A percentile compares a stretch with the other conserved stretches of the same genome.
phyloP scores from a whole-genome alignment of 2,888 invertebrate genomes.

The Rapana venosa region DNA sequence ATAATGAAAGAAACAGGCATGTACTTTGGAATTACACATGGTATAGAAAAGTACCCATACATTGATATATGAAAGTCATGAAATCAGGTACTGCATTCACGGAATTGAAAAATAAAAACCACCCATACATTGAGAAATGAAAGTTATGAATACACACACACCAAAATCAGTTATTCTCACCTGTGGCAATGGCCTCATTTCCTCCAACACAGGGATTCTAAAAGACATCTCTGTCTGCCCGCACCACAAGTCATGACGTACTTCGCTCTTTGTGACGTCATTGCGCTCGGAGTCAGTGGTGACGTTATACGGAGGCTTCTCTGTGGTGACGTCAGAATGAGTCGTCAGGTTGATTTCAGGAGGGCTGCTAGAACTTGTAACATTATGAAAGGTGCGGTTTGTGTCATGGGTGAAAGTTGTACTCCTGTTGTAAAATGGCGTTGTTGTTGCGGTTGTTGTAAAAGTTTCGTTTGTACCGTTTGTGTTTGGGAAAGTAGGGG shows the following conservation, averaged over 20 bases:
- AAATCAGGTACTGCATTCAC: too few species aligned
- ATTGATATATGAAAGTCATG: too few species aligned
- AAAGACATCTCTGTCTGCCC: slow-evolving; percentile 1
- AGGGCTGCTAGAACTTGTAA: background rate
- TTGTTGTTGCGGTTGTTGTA: background rate
- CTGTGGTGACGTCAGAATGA: background rate
- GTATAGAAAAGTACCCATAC: too few species aligned
- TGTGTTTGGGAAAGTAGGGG: background rate
- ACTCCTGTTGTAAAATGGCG: background rate
- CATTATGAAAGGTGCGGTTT: background rate
- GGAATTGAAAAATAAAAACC: too few species aligned
- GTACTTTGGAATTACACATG: too few species aligned
- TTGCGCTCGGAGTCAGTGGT: background rate
- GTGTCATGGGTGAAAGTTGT: background rate
- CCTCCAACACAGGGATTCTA: background rate
- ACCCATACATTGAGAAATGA: too few species aligned
- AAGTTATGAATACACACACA: too few species aligned
- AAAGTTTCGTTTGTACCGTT: background rate
- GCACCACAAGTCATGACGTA: background rate
- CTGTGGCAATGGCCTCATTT: slow-evolving; percentile 5
- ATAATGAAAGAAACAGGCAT: too few species aligned
- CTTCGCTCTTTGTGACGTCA: slow-evolving; percentile 21
- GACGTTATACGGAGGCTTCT: background rate
- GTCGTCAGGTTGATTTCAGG: background rate
- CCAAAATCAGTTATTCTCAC: background rate